Evolutionary conservation across 2,888 invertebrate species (phyloP).

Genomic region (Caenorhabditis doughertyi): DNA sequence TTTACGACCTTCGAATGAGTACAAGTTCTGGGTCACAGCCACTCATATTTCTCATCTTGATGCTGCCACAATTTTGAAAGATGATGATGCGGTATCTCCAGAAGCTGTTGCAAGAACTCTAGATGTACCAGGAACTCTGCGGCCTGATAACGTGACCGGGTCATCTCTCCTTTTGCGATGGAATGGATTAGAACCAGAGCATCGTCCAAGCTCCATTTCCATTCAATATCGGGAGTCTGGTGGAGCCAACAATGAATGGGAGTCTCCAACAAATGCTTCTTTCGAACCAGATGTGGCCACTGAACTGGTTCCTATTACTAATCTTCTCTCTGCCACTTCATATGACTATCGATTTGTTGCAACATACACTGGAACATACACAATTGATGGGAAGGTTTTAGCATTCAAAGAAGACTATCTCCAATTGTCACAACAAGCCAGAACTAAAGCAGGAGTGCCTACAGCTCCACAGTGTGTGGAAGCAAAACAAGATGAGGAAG

Average conservation of each 20-base stretch:
- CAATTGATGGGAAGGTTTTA: conserved; percentile 66
- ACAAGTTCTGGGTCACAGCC: conserved; percentile 82
- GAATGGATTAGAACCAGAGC: conserved; percentile 79
- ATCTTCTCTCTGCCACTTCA: conserved; percentile 77
- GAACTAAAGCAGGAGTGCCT: conserved; percentile 82
- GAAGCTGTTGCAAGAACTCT: conserved; percentile 76
- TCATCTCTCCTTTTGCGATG: conserved; percentile 77
- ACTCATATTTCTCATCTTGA: conserved; percentile 79
- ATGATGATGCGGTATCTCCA: conserved; percentile 78
- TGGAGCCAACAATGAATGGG: conserved; percentile 76
- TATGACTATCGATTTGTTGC: conserved; percentile 82
- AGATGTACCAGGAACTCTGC: conserved; percentile 80
- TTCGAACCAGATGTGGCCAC: conserved; percentile 73
- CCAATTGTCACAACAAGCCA: conserved; percentile 77
- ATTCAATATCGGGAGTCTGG: conserved; percentile 77
- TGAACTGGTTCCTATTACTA: conserved; percentile 49
- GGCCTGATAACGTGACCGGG: conserved; percentile 81
- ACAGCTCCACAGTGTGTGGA: conserved; percentile 77
- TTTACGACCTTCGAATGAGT: conserved; percentile 79
- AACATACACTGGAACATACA: conserved; percentile 73
- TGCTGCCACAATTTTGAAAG: conserved; percentile 75
- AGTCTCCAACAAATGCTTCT: conserved; percentile 75
- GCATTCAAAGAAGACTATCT: conserved; percentile 77
- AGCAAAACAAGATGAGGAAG: conserved; percentile 73
- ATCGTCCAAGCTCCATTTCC: conserved; percentile 72